phyloP scores from a whole-genome alignment of 2,797 vertebrate species.

The Percopsis omiscomaycus region DNA sequence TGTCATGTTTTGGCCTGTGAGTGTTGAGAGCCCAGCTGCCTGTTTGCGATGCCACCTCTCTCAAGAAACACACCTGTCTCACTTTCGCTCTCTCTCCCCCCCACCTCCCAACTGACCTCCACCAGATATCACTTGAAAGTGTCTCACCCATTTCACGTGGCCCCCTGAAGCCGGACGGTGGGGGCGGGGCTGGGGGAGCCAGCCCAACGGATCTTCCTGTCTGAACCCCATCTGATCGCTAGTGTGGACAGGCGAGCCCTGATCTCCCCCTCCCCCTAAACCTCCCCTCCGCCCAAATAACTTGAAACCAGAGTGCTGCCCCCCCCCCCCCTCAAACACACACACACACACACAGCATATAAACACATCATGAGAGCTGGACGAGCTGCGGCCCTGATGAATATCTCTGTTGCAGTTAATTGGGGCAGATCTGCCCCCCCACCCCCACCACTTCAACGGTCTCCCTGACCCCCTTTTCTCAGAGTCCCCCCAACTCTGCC shows the following conservation, averaged over 20 bases:
- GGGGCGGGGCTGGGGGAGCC: background rate
- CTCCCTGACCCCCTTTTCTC: background rate
- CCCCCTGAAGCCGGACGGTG: conserved; percentile 30
- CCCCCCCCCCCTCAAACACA: background rate
- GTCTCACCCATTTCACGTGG: conserved; percentile 46
- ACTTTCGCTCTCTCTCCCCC: conserved; percentile 13
- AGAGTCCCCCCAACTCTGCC: too few relatives aligned
- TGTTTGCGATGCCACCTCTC: conserved; percentile 35
- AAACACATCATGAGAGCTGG: conserved; percentile 74
- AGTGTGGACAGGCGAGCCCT: conserved; percentile 33
- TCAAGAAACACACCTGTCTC: background rate
- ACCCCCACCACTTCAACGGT: conserved; percentile 20
- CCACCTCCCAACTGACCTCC: conserved; percentile 1
- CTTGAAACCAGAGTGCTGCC: conserved; percentile 44
- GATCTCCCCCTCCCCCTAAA: conserved; percentile 8
- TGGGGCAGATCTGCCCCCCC: conserved; percentile 71
- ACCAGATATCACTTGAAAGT: conserved; percentile 32
- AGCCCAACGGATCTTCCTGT: conserved; percentile 26
- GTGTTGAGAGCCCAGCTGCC: conserved; percentile 76
- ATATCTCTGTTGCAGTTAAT: conserved; percentile 84
- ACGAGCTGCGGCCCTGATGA: conserved; percentile 72
- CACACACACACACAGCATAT: conserved; percentile 66
- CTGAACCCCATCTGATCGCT: conserved; percentile 48
- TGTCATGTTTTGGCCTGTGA: conserved; percentile 54
- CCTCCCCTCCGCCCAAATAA: conserved; percentile 50